Conservation (phyloP, 2,888 invertebrate species). For the Netelia fuscicornis region DNA sequence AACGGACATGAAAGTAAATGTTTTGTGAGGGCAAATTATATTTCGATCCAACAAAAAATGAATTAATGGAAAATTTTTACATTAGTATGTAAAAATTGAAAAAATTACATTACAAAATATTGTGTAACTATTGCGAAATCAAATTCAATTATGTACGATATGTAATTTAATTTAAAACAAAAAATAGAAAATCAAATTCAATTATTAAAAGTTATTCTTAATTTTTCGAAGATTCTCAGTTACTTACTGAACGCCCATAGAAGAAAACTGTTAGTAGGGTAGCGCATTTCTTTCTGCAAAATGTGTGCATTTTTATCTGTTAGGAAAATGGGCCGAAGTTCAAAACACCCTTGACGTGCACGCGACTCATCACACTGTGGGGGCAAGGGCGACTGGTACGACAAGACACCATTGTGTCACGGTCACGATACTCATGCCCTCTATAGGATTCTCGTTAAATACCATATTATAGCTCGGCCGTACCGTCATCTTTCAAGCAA, state of each 20-base stretch:
- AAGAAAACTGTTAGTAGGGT: slow-evolving; percentile 23
- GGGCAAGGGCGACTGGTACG: slow-evolving; percentile 69
- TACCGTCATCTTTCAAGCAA: no score
- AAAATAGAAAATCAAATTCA: no score
- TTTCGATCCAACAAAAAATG: no score
- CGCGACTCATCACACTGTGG: not conserved
- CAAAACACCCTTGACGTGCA: slow-evolving; percentile 20
- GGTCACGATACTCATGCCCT: slow-evolving; percentile 68
- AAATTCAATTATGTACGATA: no score
- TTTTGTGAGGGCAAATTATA: no score
- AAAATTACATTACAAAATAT: no score
- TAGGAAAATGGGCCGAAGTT: not conserved
- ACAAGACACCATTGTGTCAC: slow-evolving; percentile 74
- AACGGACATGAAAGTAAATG: no score
- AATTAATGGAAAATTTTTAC: no score
- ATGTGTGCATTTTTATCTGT: not conserved
- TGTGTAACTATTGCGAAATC: no score
- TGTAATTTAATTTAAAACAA: no score
- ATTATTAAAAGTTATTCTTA: not conserved
- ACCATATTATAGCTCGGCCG: slow-evolving; percentile 3
- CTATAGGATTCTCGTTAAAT: slow-evolving; percentile 39
- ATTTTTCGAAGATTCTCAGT: not conserved
- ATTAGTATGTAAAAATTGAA: no score
- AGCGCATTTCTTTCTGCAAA: slow-evolving; percentile 8
- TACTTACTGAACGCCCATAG: not conserved